Evolutionary conservation across 2,113 vertebrate species (phyloP), one percentile per base, ranked within the genome.

Genomic region (Odobenus rosmarus): DNA sequence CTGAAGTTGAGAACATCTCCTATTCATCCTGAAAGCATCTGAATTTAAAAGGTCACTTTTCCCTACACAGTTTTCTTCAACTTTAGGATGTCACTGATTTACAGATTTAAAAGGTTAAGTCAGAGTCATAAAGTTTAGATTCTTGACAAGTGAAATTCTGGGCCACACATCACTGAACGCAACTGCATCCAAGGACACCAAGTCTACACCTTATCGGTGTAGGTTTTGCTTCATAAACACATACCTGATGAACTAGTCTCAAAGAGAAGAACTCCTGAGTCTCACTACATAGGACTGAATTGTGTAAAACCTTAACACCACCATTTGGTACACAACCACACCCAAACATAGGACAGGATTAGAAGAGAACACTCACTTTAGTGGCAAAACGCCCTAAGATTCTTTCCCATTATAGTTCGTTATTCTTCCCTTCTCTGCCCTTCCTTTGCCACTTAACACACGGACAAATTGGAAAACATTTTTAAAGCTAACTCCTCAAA

Each of bases 101-200:
- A 82, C 7, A 53, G n/a, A 93, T 87, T 86, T 89, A 87, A 59
- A 88, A 76, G 19, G 59, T 57, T 57, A 79, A 1, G 13, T 16
- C 83, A 39, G 49, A 36, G 15, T 64, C 76, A 62, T 33, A 46
- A 61, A 96, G 39, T 82, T 95, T 80, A 95, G 89, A 93, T 97
- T 94, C 81, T 85, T 96, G 51, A 62, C 90, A 87, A 93, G 93
- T 93, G 86, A 92, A 96, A 97, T 46, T 31, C 55, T 9, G 19
- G 85, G 90, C 74, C 61, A 92, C 79, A 39, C 49, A 94, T 76
- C 71, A 84, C 51, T 59, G 90, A 95, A 90, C 28, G 7, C 0
- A 19, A 92, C 55, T 49, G 53, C 21, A 84, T 7, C 24, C 7
- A 93, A 88, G 69, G 94, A 94, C 49, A 71, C n/a, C 26, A 72